Evolutionary conservation across 2,113 vertebrate species (phyloP).

Genomic region (Coregonus clupeaformis): DNA sequence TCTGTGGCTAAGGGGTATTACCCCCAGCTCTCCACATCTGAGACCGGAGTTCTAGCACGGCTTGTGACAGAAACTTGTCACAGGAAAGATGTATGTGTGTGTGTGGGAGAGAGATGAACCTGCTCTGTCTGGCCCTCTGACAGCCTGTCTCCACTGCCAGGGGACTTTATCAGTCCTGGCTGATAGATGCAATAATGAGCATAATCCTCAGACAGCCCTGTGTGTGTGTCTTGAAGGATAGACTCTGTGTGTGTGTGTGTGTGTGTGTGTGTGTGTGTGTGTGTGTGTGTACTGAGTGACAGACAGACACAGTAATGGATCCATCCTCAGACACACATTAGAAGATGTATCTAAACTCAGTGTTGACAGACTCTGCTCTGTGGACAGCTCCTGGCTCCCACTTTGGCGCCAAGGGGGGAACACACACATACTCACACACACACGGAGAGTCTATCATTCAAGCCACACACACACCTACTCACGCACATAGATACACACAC

Average conservation of each 20-base stretch:
- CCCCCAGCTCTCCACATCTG: too few species aligned
- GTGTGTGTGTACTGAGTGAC: slow-evolving; percentile 5
- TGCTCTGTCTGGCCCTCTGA: slow-evolving; percentile 46
- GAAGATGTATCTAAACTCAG: slow-evolving; percentile 43
- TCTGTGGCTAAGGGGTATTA: too few species aligned
- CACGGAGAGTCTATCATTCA: not conserved
- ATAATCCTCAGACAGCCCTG: slow-evolving; percentile 30
- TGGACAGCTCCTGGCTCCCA: slow-evolving; percentile 4
- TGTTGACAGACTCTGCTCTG: slow-evolving; percentile 14
- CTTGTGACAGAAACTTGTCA: too few species aligned
- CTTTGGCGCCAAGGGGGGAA: not conserved
- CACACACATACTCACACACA: not conserved
- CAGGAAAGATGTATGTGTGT: not conserved
- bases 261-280: slow-evolving; percentile 8
- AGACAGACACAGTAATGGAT: slow-evolving; percentile 5
- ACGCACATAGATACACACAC: not conserved
- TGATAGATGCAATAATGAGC: slow-evolving; percentile 66
- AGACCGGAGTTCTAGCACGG: too few species aligned
- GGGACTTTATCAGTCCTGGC: slow-evolving; percentile 54
- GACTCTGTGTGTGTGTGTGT: not conserved
- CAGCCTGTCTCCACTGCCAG: slow-evolving; percentile 47
- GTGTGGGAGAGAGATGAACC: not conserved
- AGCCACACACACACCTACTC: not conserved
- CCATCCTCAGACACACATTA: slow-evolving; percentile 51
- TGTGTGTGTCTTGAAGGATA: too few species aligned